Base-by-base conservation (phyloP, 2,797 vertebrate genomes). In the Sebastes taczanowskii region DNA sequence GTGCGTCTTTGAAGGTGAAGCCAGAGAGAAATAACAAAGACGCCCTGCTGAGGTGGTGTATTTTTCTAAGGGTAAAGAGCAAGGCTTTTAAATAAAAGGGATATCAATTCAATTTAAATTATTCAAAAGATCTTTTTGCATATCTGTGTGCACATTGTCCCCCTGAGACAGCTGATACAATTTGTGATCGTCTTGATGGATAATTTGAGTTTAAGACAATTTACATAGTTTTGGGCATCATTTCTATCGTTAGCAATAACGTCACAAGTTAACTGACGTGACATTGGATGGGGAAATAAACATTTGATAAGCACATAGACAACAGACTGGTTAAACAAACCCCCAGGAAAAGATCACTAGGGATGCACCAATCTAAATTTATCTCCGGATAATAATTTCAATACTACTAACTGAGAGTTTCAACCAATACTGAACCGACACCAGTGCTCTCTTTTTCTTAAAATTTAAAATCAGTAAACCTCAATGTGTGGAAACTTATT, bases 1-100 rank as follows among this genome's bases (percentile, higher is more conserved):
- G 83, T 74, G 78, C 74, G 71, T 79, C 81, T 91, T 82, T 88
- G 83, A 88, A 87, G 62, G 71, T 42, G 66, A 91, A 81, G 76
- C 72, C 77, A 86, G 69, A 79, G 61, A 87, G 67, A 38, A 65
- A 78, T 49, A 81, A 84, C 77, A 89, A 79, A 89, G 84, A 68
- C 75, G 0, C 81, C 89, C 87, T 71, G 83, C 81, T 83, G 91
- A 77, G 87, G 75, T 60, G 56, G 49, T 27, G 71, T 22, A 58
- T 80, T 86, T 84, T 79, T 78, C 79, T 66, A 42, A 80, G 82
- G 66, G 74, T 77, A 78, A 82, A 86, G 69, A 90, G 73, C 66
- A 73, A 20, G 66, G 64, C 63, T 87, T 85, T 88, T 80, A 76
- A 83, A 89, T 78, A 60, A 83, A 88, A 82, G 22, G 56, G 23